Evolutionary conservation across 2,888 invertebrate species (phyloP).

Genomic region (Priocnemis perturbator): DNA sequence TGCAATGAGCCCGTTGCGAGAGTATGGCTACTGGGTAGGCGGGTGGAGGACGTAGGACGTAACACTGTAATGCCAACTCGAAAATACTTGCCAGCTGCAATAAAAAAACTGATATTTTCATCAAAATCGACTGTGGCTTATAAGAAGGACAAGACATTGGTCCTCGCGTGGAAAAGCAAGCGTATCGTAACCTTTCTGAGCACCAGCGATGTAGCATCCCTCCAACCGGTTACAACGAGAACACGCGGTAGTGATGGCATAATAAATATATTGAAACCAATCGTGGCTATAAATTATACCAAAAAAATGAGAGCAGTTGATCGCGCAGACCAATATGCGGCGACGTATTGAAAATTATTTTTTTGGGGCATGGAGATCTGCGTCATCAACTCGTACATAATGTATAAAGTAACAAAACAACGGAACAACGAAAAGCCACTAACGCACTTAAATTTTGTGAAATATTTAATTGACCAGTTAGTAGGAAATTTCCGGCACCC

Average conservation of each 20-base stretch:
- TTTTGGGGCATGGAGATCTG: conserved; percentile 18
- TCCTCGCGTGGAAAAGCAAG: conserved; percentile 47
- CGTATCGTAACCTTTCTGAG: conserved; percentile 45
- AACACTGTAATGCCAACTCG: conserved; percentile 42
- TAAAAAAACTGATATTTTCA: conserved; percentile 33
- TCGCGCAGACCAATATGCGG: conserved; percentile 7
- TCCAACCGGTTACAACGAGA: conserved; percentile 19
- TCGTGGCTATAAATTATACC: conserved; percentile 38
- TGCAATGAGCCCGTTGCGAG: no score
- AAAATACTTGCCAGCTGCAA: conserved; percentile 37
- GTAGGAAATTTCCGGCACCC: conserved; percentile 14
- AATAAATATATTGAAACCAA: conserved; percentile 39
- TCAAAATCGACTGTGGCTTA: conserved; percentile 19
- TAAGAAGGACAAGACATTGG: conserved; percentile 23
- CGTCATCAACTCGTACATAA: conserved; percentile 14
- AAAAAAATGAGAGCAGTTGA: conserved; percentile 19
- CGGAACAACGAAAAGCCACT: conserved; percentile 9
- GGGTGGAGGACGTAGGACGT: no score
- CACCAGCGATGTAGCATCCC: conserved; percentile 26
- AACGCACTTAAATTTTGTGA: conserved; percentile 13
- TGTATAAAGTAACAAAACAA: conserved; percentile 14
- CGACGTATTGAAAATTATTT: conserved; percentile 20
- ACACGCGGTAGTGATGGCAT: conserved; percentile 6
- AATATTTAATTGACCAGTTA: conserved; percentile 14
- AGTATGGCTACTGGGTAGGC: no score